Conservation (phyloP, 1,140 invertebrate genomes). For the Tetraneura akinire region DNA sequence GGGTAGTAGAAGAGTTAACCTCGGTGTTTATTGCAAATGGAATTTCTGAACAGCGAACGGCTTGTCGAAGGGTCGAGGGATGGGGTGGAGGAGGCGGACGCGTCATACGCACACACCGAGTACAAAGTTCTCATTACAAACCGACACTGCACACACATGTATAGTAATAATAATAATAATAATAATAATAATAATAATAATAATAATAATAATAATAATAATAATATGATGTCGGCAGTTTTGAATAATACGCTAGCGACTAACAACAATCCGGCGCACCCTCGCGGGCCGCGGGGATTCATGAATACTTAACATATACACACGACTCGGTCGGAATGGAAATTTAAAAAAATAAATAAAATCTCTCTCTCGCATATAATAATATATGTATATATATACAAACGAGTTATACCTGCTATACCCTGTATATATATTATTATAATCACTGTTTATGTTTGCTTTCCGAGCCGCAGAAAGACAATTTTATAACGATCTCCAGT, state of each 20-base stretch:
- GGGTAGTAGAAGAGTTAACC: constrained; percentile 31
- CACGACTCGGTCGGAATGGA: constrained; percentile 51
- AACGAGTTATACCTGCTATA: too few relatives aligned
- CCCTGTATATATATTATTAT: too few relatives aligned
- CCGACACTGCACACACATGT: too few relatives aligned
- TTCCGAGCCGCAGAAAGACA: constrained; percentile 50
- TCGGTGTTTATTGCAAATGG: constrained; percentile 51
- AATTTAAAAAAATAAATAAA: constrained; percentile 43
- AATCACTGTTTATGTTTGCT: constrained; percentile 40
- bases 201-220: too few relatives aligned
- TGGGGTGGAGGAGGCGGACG: constrained; percentile 13
- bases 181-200: too few relatives aligned
- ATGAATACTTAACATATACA: constrained; percentile 36
- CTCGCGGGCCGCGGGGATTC: neutral
- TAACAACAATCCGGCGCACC: neutral
- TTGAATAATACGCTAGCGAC: constrained; percentile 20
- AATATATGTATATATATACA: too few relatives aligned
- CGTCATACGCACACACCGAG: constrained; percentile 24
- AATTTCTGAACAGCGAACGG: constrained; percentile 45
- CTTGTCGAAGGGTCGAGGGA: too few relatives aligned
- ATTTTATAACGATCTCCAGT: constrained; percentile 19
- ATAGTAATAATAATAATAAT: too few relatives aligned
- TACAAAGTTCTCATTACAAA: constrained; percentile 43
- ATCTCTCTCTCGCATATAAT: constrained; percentile 4
- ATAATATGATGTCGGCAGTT: constrained; percentile 22